Base-by-base conservation (phyloP, 1,140 invertebrate genomes). In the Trichonephila inaurata region DNA sequence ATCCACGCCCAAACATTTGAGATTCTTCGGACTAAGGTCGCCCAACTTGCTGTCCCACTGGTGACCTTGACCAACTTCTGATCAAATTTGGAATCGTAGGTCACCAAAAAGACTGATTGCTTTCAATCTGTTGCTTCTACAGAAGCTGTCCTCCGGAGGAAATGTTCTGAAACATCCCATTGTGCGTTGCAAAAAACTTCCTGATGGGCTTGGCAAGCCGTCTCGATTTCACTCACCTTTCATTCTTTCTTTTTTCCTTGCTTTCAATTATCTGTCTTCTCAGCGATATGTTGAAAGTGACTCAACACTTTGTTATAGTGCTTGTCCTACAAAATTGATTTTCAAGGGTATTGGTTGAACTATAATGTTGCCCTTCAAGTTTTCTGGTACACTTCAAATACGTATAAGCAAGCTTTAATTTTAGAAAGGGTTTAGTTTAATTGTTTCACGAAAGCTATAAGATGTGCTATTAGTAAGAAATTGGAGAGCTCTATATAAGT, bases 61-160 rank as follows among this genome's bases (percentile, higher is more conserved):
- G 60, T 87, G 85, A 87, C 85, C 85, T 87, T 87, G 85, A 87
- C 85, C 85, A 87, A 87, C 61, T 62, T 87, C 61, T n/a, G 24
- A 64, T 62, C 14, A 28, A 28, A 33, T 21, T 51, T 51, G 85
- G 60, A 85, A 85, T 24, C 40, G 51, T 58, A 60, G 51, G 51
- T 85, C 51, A 60, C 58, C n/a, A 62, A 19, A 60, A 33, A 33
- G 85, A 87, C 24, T 64, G 85, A 87, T 87, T 62, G 85, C 85
- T 64, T 62, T 62, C 85, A 61, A 62, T 86, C 58, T 86, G 24
- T 58, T 51, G 51, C 51, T 51, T 51, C 51, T 51, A 5, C 7
- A 51, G 7, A 51, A 51, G 44, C 40, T 44, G 18, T 60, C 82
- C 21, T 60, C 51, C 82, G n/a, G 19, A 8, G 19, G 19, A 10